These are phyloP conservation scores for Eurystomus gularis DNA, from an alignment of 2,113 vertebrate genomes.

Conservation along the genomic window DNA sequence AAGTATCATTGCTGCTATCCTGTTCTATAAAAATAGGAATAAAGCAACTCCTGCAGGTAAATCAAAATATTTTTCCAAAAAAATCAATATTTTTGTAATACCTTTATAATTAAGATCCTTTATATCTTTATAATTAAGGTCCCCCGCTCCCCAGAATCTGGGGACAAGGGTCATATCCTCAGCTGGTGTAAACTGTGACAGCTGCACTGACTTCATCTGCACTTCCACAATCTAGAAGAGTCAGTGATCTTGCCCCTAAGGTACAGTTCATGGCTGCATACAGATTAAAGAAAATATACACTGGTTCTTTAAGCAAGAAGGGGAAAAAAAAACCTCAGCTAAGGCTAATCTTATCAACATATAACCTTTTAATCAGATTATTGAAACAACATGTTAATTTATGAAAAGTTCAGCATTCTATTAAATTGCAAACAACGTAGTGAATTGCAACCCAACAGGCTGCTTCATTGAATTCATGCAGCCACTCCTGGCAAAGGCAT, in stretches of 20 bases:
- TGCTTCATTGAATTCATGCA: slow-evolving; percentile 79
- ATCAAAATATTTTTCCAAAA: neutral
- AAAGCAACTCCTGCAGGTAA: neutral
- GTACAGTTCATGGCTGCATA: neutral
- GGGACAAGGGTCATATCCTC: neutral
- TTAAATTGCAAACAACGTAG: slow-evolving; percentile 77
- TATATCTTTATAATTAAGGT: neutral
- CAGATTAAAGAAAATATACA: slow-evolving; percentile 50
- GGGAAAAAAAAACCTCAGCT: neutral
- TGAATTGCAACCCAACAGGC: slow-evolving; percentile 82
- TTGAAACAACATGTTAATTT: slow-evolving; percentile 83
- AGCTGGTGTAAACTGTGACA: neutral
- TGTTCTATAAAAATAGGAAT: neutral
- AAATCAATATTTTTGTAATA: neutral
- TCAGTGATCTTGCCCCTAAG: neutral
- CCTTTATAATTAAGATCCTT: neutral
- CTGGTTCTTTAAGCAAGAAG: slow-evolving; percentile 66
- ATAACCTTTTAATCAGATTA: slow-evolving; percentile 84
- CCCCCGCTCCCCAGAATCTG: neutral
- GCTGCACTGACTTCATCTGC: neutral
- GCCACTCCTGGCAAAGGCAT: slow-evolving; percentile 79
- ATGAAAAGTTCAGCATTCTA: slow-evolving; percentile 77
- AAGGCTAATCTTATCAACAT: slow-evolving; percentile 75
- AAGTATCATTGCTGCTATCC: neutral
- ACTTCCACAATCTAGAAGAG: neutral